These are phyloP conservation scores for Spialia ferax DNA, from an alignment of 2,888 invertebrate species.

Conservation along the genomic window DNA sequence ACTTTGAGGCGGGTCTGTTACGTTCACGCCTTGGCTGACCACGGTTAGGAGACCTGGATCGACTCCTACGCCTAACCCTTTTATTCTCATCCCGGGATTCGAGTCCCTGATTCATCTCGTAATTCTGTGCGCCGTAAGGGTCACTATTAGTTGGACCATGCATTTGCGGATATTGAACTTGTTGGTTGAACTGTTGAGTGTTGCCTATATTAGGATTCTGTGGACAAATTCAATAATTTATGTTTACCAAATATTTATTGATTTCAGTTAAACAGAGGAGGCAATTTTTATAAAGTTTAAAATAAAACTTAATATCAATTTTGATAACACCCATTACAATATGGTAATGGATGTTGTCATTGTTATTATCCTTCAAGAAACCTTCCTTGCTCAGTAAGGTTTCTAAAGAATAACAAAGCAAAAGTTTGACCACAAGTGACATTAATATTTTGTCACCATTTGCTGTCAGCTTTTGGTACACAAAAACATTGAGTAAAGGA, in stretches of 20 bases:
- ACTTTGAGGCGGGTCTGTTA: not conserved
- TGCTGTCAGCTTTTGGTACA: not conserved
- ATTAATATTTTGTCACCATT: not conserved
- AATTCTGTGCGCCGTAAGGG: not conserved
- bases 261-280: no score
- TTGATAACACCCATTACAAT: not conserved
- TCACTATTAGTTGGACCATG: constrained; percentile 24
- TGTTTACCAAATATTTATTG: constrained; percentile 3
- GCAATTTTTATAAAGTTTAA: no score
- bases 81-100: not conserved
- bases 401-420: not conserved
- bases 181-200: constrained; percentile 21
- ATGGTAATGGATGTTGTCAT: not conserved
- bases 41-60: constrained; percentile 7
- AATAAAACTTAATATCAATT: not conserved
- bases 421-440: not conserved
- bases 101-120: not conserved
- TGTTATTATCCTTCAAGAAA: not conserved
- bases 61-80: constrained; percentile 3
- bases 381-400: not conserved
- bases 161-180: constrained; percentile 26
- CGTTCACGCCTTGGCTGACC: not conserved
- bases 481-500: no score
- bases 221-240: constrained; percentile 40
- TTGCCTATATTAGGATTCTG: constrained; percentile 43